These are phyloP conservation scores for Bugulina stolonifera DNA, from an alignment of 2,888 invertebrate genomes.

Conservation along the genomic window DNA sequence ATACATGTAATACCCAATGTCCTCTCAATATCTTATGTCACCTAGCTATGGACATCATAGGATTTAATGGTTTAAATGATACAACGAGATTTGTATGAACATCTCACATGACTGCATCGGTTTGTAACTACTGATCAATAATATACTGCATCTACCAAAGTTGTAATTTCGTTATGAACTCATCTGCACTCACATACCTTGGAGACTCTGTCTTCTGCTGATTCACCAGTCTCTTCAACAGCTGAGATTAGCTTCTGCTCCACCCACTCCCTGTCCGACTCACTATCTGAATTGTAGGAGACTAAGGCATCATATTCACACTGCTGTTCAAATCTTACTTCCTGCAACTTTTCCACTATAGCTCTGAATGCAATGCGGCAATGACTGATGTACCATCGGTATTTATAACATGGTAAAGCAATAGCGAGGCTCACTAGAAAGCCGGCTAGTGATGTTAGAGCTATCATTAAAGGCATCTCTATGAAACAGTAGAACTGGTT, in stretches of 20 bases:
- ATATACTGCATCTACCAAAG: no score
- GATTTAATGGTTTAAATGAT: no score
- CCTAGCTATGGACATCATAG: no score
- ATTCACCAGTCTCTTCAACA: neutral
- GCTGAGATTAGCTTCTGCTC: neutral
- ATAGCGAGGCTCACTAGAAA: neutral
- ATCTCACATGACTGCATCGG: no score
- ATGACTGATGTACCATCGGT: slow-evolving; percentile 18
- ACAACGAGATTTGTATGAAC: no score
- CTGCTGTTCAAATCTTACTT: slow-evolving; percentile 9
- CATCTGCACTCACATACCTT: no score
- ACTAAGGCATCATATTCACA: slow-evolving; percentile 19
- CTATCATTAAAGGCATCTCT: neutral
- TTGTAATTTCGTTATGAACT: no score
- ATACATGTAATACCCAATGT: no score
- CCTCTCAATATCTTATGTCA: no score
- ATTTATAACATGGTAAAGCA: neutral
- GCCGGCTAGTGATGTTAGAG: neutral
- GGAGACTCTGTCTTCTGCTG: no score
- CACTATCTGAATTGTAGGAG: neutral
- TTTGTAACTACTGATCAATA: no score
- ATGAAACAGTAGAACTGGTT: slow-evolving; percentile 10
- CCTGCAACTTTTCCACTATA: neutral
- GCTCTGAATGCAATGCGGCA: neutral
- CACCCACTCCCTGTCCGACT: neutral